phyloP scores from a whole-genome alignment of 2,113 vertebrate genomes.

The Cromileptes altivelis region DNA sequence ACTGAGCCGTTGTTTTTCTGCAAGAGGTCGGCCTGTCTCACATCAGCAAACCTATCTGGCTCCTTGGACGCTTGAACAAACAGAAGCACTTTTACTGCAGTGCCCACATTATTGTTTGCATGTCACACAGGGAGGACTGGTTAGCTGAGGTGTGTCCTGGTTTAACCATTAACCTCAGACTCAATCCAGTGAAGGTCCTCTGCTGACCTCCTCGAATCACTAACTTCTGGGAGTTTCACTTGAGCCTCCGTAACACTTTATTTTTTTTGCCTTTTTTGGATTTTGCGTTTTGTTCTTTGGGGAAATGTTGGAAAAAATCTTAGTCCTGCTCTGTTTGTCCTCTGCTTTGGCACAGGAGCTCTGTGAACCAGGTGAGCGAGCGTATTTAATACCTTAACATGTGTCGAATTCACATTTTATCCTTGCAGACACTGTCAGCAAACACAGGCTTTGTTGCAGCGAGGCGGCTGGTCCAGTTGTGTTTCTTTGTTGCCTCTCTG shows the following conservation, averaged over 20 bases:
- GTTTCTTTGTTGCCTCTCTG: not conserved
- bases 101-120: slow-evolving; percentile 50
- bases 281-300: slow-evolving; percentile 61
- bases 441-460: not conserved
- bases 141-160: slow-evolving; percentile 59
- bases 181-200: slow-evolving; percentile 6
- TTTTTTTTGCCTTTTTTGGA: slow-evolving; percentile 6
- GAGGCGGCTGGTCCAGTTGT: not conserved
- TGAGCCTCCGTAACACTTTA: slow-evolving; percentile 50
- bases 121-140: not conserved
- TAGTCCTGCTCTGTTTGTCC: slow-evolving; percentile 75
- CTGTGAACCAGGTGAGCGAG: slow-evolving; percentile 84
- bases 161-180: slow-evolving; percentile 80
- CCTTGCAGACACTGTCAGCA: not conserved
- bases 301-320: slow-evolving; percentile 82
- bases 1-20: not conserved
- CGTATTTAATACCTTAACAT: not conserved
- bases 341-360: slow-evolving; percentile 63
- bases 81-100: slow-evolving; percentile 32
- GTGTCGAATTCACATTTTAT: not conserved
- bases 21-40: slow-evolving; percentile 12
- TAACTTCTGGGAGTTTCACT: slow-evolving; percentile 78
- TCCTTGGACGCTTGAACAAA: slow-evolving; percentile 68
- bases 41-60: slow-evolving; percentile 44
- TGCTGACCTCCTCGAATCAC: slow-evolving; percentile 62